Evolutionary conservation across 2,888 invertebrate species (phyloP).

Genomic region (Steinernema carpocapsae): DNA sequence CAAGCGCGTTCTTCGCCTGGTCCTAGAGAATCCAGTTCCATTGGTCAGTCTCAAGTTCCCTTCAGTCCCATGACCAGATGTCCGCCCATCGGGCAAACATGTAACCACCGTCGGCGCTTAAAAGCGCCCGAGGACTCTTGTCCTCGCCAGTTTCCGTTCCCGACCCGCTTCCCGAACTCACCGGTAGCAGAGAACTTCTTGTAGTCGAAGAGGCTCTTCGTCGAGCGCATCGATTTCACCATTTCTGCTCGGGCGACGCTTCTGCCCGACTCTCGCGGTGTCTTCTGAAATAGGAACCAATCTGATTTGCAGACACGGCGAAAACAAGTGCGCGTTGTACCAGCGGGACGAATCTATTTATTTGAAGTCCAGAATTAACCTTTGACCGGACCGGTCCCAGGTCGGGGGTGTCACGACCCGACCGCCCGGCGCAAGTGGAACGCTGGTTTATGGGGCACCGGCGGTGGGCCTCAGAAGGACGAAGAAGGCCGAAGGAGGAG

Average conservation of each 20-base stretch:
- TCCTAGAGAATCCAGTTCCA: neutral
- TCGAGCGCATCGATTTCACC: constrained; percentile 26
- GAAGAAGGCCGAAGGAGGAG: constrained; percentile 13
- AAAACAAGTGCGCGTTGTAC: neutral
- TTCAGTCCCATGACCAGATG: neutral
- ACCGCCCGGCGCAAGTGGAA: constrained; percentile 26
- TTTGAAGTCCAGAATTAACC: neutral
- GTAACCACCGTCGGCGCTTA: no score
- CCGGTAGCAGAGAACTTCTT: constrained; percentile 29
- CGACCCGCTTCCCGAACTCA: neutral
- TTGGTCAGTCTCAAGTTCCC: neutral
- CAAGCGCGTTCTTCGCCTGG: no score
- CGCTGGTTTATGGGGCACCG: constrained; percentile 7
- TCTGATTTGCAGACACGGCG: neutral
- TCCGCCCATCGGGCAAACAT: constrained; percentile 28
- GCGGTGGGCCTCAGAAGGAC: constrained; percentile 6
- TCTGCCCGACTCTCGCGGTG: neutral
- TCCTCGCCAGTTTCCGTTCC: neutral
- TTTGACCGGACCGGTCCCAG: constrained; percentile 9
- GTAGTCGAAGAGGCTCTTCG: constrained; percentile 17
- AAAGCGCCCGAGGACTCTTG: neutral
- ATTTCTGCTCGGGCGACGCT: neutral
- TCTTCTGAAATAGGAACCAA: constrained; percentile 10
- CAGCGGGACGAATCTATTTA: neutral
- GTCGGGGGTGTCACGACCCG: constrained; percentile 11